Conservation (phyloP, 2,113 vertebrate genomes). For the Alaudala cheleensis region DNA sequence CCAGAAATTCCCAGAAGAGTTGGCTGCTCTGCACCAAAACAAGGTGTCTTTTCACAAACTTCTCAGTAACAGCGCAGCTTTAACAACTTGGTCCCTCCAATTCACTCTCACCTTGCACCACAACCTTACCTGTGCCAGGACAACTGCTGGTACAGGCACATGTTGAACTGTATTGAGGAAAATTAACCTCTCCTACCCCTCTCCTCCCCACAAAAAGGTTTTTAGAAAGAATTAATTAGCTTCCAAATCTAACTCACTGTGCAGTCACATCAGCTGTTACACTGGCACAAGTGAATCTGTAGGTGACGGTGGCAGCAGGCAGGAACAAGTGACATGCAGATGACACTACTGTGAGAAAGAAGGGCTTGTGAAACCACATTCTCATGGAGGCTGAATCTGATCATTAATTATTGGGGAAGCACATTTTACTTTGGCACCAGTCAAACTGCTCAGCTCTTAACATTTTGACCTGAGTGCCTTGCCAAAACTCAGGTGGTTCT, state of each 20-base stretch:
- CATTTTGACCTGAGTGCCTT: not conserved
- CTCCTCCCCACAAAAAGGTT: rapidly evolving
- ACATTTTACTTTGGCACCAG: not conserved
- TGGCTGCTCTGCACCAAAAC: not conserved
- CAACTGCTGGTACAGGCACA: not conserved
- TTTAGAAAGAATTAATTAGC: not conserved
- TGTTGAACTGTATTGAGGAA: not conserved
- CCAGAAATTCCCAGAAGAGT: not conserved
- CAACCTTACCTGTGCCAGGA: not conserved
- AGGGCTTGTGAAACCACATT: not conserved
- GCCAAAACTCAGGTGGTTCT: not conserved
- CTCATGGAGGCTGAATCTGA: not conserved
- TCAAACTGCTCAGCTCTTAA: not conserved
- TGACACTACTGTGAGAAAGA: not conserved
- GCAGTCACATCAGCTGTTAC: not conserved
- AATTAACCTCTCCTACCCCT: not conserved
- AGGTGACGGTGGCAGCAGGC: not conserved
- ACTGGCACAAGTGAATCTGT: not conserved
- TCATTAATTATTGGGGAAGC: not conserved
- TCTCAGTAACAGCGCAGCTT: not conserved
- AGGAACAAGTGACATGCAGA: not conserved
- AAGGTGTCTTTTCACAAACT: not conserved
- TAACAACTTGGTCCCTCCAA: not conserved
- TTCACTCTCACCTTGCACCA: not conserved
- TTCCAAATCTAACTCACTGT: not conserved